Conservation (phyloP, 2,888 invertebrate species). For the Ctenicera cuprea region DNA sequence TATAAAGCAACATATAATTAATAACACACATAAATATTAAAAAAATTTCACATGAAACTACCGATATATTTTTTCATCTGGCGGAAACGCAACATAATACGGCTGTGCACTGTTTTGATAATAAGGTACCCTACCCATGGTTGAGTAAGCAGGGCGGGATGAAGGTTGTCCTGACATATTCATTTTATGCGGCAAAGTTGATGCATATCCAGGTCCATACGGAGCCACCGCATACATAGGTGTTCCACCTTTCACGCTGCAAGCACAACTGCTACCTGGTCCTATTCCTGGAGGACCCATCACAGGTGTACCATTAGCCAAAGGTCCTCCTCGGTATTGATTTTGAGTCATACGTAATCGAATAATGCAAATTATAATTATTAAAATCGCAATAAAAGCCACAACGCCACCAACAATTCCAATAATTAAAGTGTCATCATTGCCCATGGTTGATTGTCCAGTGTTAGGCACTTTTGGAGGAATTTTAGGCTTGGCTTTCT, state of each 20-base stretch:
- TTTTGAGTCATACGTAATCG: conserved; percentile 77
- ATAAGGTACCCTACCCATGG: conserved; percentile 78
- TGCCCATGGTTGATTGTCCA: conserved; percentile 79
- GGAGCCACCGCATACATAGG: conserved; percentile 77
- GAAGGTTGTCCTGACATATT: conserved; percentile 73
- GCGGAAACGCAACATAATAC: conserved; percentile 79
- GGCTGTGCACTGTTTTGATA: conserved; percentile 73
- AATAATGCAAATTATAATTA: conserved; percentile 92
- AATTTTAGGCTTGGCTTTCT: conserved; percentile 75
- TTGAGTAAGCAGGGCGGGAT: conserved; percentile 77
- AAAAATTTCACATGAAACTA: conserved; percentile 66
- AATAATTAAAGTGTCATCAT: conserved; percentile 94
- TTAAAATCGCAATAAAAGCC: conserved; percentile 90
- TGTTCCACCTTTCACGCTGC: conserved; percentile 72
- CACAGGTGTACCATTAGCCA: conserved; percentile 75
- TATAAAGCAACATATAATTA: conserved; percentile 41
- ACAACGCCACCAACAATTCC: conserved; percentile 96
- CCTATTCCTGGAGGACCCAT: conserved; percentile 68
- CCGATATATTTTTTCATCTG: conserved; percentile 81
- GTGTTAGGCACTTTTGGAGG: conserved; percentile 76
- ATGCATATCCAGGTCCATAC: conserved; percentile 75
- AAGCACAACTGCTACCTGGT: conserved; percentile 75
- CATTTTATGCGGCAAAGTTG: conserved; percentile 81
- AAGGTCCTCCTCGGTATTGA: conserved; percentile 83
- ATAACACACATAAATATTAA: conserved; percentile 28